Evolutionary conservation across 1,140 invertebrate genomes (phyloP), one percentile per base, ranked within the genome.

Genomic region (Aphelenchoides fujianensis): DNA sequence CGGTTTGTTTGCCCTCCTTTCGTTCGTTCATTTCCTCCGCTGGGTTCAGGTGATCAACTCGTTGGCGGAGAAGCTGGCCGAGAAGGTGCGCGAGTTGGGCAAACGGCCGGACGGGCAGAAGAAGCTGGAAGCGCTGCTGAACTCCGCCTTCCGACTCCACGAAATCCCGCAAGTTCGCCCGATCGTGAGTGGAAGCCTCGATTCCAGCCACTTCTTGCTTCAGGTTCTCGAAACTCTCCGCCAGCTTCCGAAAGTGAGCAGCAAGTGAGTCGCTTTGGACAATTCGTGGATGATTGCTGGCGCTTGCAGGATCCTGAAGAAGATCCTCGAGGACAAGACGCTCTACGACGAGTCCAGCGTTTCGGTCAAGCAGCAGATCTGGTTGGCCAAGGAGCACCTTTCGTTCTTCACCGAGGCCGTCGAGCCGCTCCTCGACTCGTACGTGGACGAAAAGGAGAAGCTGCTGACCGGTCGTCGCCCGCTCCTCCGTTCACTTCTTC

Each of bases 291-390:
- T n/a, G n/a, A n/a, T n/a, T n/a, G n/a, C n/a, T n/a, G n/a, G n/a
- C n/a, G n/a, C n/a, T n/a, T n/a, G n/a, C 52, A 76, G 75, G n/a
- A 78, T 73, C 34, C 64, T 79, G 62, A 80, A 79, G 36, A 48
- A 71, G 19, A 80, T 79, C 32, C 54, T 71, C 31, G 79, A 71
- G n/a, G 77, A 79, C 36, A 66, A 77, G 31, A 37, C 35, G 31
- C 23, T 79, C 0, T 79, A 79, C 66, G 36, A 75, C 5, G 63
- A 68, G 30, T 78, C 70, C 36, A 37, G 55, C n/a, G 70, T 81
- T 32, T 41, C 41, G 7, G 77, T 79, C 9, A 72, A 63, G 19
- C 77, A 79, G 62, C 77, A 79, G 61, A 79, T 79, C 63, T 79
- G 77, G 77, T 32, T 81, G 7, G 75, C 57, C 57, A 74, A 79